phyloP scores from a whole-genome alignment of 1,140 invertebrate species.

The Capitella teleta region DNA sequence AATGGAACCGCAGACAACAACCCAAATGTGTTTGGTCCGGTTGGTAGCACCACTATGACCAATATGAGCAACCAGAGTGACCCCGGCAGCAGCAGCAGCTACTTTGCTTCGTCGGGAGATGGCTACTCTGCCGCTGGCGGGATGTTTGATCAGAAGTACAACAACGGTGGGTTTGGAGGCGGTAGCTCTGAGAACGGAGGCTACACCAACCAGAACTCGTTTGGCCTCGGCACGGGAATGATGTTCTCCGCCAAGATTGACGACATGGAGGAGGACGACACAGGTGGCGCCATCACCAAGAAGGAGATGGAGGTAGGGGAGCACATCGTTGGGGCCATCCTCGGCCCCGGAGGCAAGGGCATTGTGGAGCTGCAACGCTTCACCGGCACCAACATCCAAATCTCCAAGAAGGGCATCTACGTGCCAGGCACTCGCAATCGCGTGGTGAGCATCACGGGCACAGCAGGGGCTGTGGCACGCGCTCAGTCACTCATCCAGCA shows the following conservation, averaged over 20 bases:
- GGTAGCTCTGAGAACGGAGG: neutral
- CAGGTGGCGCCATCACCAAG: conserved; percentile 56
- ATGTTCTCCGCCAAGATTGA: conserved; percentile 13
- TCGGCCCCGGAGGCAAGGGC: conserved; percentile 87
- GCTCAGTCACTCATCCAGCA: conserved; percentile 91
- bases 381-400: conserved; percentile 93
- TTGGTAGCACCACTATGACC: conserved; percentile 50
- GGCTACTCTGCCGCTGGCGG: conserved; percentile 38
- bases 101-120: conserved; percentile 29
- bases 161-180: neutral
- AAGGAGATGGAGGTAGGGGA: conserved; percentile 80
- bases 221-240: conserved; percentile 59
- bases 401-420: conserved; percentile 95
- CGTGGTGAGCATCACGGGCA: conserved; percentile 89
- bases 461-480: conserved; percentile 69
- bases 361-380: conserved; percentile 93
- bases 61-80: conserved; percentile 18
- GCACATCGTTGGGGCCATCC: conserved; percentile 86
- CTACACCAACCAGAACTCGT: conserved; percentile 59
- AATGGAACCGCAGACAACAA: conserved; percentile 34
- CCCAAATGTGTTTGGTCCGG: conserved; percentile 61
- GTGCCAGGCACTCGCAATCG: conserved; percentile 91
- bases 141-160: too few relatives aligned
- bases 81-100: conserved; percentile 20
- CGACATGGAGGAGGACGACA: conserved; percentile 42